Evolutionary conservation across 2,113 vertebrate species (phyloP), one percentile per base, ranked within the genome.

Genomic region (Neodon shergylaensis): DNA sequence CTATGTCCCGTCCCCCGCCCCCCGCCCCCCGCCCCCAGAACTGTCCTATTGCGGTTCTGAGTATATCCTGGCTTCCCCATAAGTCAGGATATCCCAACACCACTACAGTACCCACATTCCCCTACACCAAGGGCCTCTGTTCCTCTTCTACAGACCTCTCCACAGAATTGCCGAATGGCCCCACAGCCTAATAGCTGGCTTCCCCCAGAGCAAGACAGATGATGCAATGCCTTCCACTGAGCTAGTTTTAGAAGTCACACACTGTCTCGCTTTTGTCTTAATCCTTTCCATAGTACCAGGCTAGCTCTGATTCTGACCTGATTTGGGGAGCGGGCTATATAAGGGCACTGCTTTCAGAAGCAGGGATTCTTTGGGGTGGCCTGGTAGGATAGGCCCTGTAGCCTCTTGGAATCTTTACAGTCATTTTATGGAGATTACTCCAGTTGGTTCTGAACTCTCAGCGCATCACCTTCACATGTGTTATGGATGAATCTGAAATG

Each of bases 1-100:
- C 54, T 58, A 19, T 52, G 52, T 49, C n/a, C n/a, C n/a, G 49
- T 49, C 44, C 4, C 5, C 44, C 1, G 1, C 47, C 2, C 47
- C 47, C 47, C 10, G 0, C 47, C 47, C 47, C 47, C 47, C 1
- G 5, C 52, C 16, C 14, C 52, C 14, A 3, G 0, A 54, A 16
- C 52, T 54, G 52, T 54, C 52, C 52, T 54, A 17, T 54, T 54
- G 52, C 52, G 14, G 52, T 0, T 58, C 54, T 58, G 17, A 58
- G 19, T 58, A 58, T 58, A 21, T 58, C 5, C 17, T 6, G 54
- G 54, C 54, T 58, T 58, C 54, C 17, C 54, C 17, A 19, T 54
- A 54, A 54, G 54, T 54, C 54, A 58, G 19, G 58, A 58, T 21
- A 58, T 58, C 6, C 58, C 58, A 58, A 58, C 19, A 58, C 58